Evolutionary conservation across 2,797 vertebrate species (phyloP).

Genomic region (Alfaro cultratus): DNA sequence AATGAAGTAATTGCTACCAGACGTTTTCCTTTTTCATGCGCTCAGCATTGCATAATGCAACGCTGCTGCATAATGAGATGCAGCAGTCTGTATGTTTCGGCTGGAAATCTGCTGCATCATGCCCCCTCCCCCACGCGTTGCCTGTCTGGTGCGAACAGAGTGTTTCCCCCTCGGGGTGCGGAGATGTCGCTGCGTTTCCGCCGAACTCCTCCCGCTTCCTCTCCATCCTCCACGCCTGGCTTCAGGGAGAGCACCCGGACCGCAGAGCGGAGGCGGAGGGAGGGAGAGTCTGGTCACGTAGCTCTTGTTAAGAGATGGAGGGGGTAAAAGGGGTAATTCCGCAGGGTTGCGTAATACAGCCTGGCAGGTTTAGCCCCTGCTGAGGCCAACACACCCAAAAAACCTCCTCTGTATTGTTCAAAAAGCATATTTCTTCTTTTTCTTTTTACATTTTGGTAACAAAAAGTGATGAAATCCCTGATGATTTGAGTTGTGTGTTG

Average conservation of each 20-base stretch:
- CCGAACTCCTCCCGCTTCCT: constrained; percentile 9
- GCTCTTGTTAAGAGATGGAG: constrained; percentile 45
- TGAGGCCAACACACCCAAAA: constrained; percentile 34
- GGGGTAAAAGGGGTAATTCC: constrained; percentile 39
- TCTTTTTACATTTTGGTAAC: neutral
- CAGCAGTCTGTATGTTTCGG: neutral
- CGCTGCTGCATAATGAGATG: constrained; percentile 44
- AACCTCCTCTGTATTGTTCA: neutral
- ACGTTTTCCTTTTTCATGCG: constrained; percentile 37
- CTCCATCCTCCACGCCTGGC: constrained; percentile 14
- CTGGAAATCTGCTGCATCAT: constrained; percentile 2
- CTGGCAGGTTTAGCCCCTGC: constrained; percentile 49
- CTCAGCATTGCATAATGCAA: constrained; percentile 51
- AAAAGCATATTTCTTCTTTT: neutral
- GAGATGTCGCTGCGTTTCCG: constrained; percentile 53
- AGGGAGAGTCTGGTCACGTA: constrained; percentile 64
- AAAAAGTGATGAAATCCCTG: neutral
- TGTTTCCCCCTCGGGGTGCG: constrained; percentile 52
- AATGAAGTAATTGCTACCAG: constrained; percentile 33
- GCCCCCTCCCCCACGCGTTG: constrained; percentile 45
- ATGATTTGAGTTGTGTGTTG: neutral
- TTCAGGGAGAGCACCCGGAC: constrained; percentile 12
- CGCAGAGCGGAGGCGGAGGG: constrained; percentile 33
- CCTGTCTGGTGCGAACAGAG: constrained; percentile 62
- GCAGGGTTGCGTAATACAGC: constrained; percentile 60